Percentiles rank a stretch among this genome's conserved stretches.
Evolutionary conservation across 1,140 invertebrate species (phyloP).

Genomic region (Drosophila repletoides): DNA sequence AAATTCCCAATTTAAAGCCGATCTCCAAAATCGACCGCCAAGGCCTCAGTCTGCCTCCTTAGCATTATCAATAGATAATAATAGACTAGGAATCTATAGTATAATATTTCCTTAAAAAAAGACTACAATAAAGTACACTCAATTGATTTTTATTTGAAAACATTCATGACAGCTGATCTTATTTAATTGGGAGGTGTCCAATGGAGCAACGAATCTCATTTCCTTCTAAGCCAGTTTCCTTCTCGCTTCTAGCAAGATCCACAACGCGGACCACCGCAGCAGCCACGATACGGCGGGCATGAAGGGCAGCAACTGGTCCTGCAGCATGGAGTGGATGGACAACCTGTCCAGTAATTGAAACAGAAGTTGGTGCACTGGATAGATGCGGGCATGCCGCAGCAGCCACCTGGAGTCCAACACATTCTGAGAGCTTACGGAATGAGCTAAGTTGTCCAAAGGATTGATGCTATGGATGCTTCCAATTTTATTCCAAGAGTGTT

Average conservation of each 20-base stretch:
- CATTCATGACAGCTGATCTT: too few relatives aligned
- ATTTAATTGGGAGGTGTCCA: too few relatives aligned
- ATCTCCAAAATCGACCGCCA: too few relatives aligned
- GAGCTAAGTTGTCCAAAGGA: neutral
- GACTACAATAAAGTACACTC: too few relatives aligned
- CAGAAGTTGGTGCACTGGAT: constrained; percentile 67
- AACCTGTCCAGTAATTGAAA: constrained; percentile 64
- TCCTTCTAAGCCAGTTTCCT: constrained; percentile 19
- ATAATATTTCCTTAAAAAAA: too few relatives aligned
- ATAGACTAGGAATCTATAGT: too few relatives aligned
- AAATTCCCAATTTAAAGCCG: too few relatives aligned
- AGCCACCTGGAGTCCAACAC: constrained; percentile 65
- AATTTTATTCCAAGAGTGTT: neutral
- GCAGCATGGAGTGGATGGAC: constrained; percentile 14
- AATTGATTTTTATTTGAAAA: too few relatives aligned
- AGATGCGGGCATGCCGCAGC: constrained; percentile 38
- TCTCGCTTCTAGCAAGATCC: constrained; percentile 42
- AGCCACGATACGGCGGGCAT: constrained; percentile 41
- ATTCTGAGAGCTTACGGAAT: constrained; percentile 25
- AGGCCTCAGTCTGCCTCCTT: too few relatives aligned
- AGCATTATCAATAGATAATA: too few relatives aligned
- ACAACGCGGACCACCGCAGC: constrained; percentile 33
- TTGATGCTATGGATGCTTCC: too few relatives aligned
- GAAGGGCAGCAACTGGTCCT: constrained; percentile 24
- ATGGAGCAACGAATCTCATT: too few relatives aligned